Base-by-base conservation (phyloP, 2,888 invertebrate species). In the Sarcophaga subvicina region DNA sequence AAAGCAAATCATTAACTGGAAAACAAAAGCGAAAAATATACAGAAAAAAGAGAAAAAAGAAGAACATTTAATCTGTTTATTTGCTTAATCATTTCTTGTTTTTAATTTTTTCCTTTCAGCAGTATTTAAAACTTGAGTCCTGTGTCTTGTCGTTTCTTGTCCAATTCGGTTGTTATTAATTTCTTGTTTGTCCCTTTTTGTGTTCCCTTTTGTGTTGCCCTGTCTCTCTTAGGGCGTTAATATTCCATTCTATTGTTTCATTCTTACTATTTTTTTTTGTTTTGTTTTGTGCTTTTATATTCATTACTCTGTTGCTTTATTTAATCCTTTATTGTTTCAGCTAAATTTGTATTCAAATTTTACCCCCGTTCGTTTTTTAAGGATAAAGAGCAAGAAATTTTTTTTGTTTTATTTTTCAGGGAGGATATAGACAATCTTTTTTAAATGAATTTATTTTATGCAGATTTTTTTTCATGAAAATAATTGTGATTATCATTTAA, bases 301-400 rank as follows among this genome's bases (percentile, higher is more conserved):
- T 72, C 72, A 64, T 63, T 73, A 62, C n/a, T 66, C 25, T 63
- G 64, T 66, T 73, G 76, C 76, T 85, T 82, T 64, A 69, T 76
- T 84, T 69, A 87, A 80, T 67, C 76, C 72, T 79, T 87, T 82
- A 82, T 82, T 87, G 71, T 85, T 73, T 73, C 71, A 76, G 79
- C 25, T 76, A 63, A 72, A 72, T 81, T 79, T 67, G 20, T 66
- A 49, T 67, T 12, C 37, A 70, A 62, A 20, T 60, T 25, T 37
- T 37, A 0, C 37, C 14, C 1, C 45, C 63, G 60, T 63, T 76
- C 59, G 4, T 85, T 80, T 77, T 73, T 80, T 77, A 69, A 69
- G 73, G 73, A 66, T 67, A 76, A 66, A 62, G 75, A 66, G 59
- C 63, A 70, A 27, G 14, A 54, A 27, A n/a, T 60, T 25, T 73